phyloP scores from a whole-genome alignment of 2,888 invertebrate genomes.

The Perithous albicinctus region DNA sequence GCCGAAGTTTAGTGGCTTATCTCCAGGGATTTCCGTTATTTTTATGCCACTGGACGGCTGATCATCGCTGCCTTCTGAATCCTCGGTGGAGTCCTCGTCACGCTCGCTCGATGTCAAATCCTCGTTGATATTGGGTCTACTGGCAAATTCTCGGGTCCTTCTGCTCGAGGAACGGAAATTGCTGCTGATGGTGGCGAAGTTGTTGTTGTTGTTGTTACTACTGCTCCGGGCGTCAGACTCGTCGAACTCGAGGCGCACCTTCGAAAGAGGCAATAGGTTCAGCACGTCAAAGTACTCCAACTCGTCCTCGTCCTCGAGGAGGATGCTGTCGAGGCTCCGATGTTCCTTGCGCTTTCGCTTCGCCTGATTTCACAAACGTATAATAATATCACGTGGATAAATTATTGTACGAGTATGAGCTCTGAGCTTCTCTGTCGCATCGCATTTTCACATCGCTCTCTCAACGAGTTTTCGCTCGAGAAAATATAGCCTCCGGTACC shows the following conservation, averaged over 20 bases:
- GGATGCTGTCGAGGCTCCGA: slow-evolving; percentile 82
- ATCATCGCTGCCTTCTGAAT: slow-evolving; percentile 50
- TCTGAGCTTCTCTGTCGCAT: not conserved
- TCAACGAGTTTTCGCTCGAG: not conserved
- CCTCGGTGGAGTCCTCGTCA: slow-evolving; percentile 55
- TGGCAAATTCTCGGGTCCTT: slow-evolving; percentile 36
- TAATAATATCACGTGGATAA: slow-evolving; percentile 4
- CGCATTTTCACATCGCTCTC: not conserved
- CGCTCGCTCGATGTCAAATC: slow-evolving; percentile 46
- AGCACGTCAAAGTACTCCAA: slow-evolving; percentile 83
- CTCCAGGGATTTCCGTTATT: slow-evolving; percentile 29
- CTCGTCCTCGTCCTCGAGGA: slow-evolving; percentile 82
- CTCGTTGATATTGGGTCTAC: slow-evolving; percentile 36
- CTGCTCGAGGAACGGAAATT: slow-evolving; percentile 25
- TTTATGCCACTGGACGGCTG: slow-evolving; percentile 7
- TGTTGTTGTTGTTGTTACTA: slow-evolving; percentile 30
- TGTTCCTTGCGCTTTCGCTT: slow-evolving; percentile 84
- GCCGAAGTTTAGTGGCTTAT: slow-evolving; percentile 44
- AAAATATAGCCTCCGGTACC: not conserved
- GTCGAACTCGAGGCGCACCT: slow-evolving; percentile 80
- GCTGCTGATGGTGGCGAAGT: slow-evolving; percentile 15
- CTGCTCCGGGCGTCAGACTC: slow-evolving; percentile 72
- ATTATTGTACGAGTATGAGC: not conserved
- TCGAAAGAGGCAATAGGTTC: slow-evolving; percentile 82
- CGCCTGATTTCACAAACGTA: slow-evolving; percentile 74